Conservation (phyloP, 2,888 invertebrate genomes). For the Euzetes globulus region DNA sequence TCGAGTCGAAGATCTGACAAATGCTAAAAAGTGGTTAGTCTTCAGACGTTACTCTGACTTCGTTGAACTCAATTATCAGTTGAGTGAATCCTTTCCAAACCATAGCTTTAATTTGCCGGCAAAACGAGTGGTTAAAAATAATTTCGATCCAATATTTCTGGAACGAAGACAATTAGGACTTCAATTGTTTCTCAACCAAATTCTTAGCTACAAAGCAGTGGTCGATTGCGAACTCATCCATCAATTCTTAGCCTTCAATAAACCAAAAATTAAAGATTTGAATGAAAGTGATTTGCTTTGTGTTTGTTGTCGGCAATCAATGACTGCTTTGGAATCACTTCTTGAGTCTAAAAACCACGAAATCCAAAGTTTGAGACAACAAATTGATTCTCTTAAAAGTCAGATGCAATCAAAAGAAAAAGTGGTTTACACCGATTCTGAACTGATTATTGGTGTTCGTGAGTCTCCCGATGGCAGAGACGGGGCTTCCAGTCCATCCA, state of each 20-base stretch:
- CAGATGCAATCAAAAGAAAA: not conserved
- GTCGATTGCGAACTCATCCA: not conserved
- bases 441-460: not conserved
- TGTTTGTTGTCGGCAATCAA: not conserved
- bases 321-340: not conserved
- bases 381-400: not conserved
- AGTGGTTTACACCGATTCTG: not conserved
- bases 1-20: not conserved
- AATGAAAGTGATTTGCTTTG: not conserved
- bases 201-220: not conserved
- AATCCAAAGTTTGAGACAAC: not conserved
- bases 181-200: not conserved
- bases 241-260: not conserved
- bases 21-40: conserved; percentile 6
- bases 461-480: not conserved
- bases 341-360: not conserved
- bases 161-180: conserved; percentile 1
- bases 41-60: not conserved
- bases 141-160: not conserved
- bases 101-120: not conserved
- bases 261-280: not conserved
- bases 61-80: not conserved
- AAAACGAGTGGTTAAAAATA: not conserved
- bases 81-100: not conserved
- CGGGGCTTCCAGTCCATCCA: not conserved